A percentile compares a stretch with the other conserved stretches of the same genome.
These are phyloP conservation scores for Crotalus horridus DNA, from an alignment of 2,113 vertebrate species.

Conservation along the genomic window DNA sequence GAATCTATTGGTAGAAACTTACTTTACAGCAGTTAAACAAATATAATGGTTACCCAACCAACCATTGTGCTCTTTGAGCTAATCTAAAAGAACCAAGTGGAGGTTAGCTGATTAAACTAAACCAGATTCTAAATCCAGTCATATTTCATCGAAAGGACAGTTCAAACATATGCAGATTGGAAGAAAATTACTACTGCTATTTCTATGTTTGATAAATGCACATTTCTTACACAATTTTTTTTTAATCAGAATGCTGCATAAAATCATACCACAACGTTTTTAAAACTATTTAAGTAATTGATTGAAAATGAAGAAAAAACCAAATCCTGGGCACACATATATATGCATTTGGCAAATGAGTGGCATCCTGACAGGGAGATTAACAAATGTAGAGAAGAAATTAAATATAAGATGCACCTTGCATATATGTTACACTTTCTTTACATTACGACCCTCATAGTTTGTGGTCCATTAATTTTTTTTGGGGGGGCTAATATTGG, in stretches of 20 bases:
- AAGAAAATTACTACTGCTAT: background rate
- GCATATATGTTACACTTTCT: background rate
- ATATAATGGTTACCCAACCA: conserved; percentile 76
- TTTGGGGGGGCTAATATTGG: background rate
- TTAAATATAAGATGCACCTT: background rate
- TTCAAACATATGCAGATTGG: background rate
- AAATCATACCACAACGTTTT: background rate
- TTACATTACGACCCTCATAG: background rate
- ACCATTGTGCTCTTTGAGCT: conserved; percentile 65
- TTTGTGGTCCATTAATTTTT: background rate
- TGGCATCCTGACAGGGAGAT: background rate
- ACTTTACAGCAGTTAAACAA: conserved; percentile 82
- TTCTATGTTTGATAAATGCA: background rate
- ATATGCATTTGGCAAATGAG: background rate
- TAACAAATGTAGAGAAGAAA: background rate
- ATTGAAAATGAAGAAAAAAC: background rate
- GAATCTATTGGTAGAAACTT: conserved; percentile 74
- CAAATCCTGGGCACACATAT: background rate
- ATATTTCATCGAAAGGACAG: conserved; percentile 43
- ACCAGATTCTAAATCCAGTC: conserved; percentile 63
- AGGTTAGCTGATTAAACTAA: conserved; percentile 69
- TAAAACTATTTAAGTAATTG: background rate
- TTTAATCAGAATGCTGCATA: background rate
- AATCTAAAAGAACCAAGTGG: conserved; percentile 67
- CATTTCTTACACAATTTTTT: background rate